Percentiles rank a stretch among this genome's conserved stretches.
These are phyloP conservation scores for Cyprinodon diabolis DNA, from an alignment of 2,797 vertebrate species.

Conservation along the genomic window DNA sequence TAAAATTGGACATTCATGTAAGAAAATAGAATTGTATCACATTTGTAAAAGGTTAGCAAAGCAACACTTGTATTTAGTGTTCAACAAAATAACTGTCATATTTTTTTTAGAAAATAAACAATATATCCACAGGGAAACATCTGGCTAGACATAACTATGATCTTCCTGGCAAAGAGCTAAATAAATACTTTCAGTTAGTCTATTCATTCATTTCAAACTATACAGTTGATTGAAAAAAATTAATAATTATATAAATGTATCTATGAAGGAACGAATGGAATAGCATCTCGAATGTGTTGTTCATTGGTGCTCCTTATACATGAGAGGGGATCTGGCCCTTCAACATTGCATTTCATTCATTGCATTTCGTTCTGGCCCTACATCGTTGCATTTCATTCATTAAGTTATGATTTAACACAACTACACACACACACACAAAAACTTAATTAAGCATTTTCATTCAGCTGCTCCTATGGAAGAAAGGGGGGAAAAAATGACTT, in stretches of 20 bases:
- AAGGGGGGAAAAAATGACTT: slow-evolving; percentile 61
- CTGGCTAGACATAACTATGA: too few species aligned
- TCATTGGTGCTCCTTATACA: slow-evolving; percentile 15
- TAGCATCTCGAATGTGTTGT: slow-evolving; percentile 2
- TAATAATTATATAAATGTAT: too few species aligned
- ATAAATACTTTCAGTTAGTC: not conserved
- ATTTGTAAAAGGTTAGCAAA: not conserved
- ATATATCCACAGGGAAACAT: too few species aligned
- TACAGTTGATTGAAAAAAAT: too few species aligned
- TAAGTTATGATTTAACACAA: slow-evolving; percentile 47
- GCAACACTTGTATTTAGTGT: too few species aligned
- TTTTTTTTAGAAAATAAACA: too few species aligned
- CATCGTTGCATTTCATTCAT: slow-evolving; percentile 30
- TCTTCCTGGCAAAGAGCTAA: too few species aligned
- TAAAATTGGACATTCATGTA: too few species aligned
- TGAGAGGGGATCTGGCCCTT: slow-evolving; percentile 14
- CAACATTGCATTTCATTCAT: slow-evolving; percentile 14
- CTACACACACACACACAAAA: slow-evolving; percentile 36
- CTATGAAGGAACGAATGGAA: not conserved
- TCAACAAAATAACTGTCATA: too few species aligned
- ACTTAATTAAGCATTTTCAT: slow-evolving; percentile 68
- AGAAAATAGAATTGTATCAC: not conserved
- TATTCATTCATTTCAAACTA: not conserved
- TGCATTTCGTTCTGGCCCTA: slow-evolving; percentile 6
- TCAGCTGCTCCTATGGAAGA: slow-evolving; percentile 44